Conservation (phyloP, 1,140 invertebrate genomes). For the Tribolium castaneum region DNA sequence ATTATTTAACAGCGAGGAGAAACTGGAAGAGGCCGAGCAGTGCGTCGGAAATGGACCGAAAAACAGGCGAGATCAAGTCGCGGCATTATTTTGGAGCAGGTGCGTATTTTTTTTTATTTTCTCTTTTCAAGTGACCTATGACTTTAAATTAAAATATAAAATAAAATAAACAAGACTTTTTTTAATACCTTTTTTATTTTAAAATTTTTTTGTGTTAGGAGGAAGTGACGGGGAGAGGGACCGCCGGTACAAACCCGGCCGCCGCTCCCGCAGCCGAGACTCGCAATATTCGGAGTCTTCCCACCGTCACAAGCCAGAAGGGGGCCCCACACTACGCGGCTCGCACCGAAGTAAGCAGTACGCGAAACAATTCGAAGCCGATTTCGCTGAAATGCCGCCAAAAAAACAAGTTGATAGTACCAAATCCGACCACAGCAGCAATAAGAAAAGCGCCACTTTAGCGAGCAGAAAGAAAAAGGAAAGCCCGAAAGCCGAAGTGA, state of each 20-base stretch:
- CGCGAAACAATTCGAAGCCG: conserved; percentile 49
- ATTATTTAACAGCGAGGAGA: conserved; percentile 67
- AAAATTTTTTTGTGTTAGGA: conserved; percentile 38
- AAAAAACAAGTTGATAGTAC: conserved; percentile 50
- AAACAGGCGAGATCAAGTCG: conserved; percentile 65
- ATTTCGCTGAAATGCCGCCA: conserved; percentile 49
- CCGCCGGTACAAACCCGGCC: conserved; percentile 56
- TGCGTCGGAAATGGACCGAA: conserved; percentile 68
- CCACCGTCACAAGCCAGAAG: conserved; percentile 59
- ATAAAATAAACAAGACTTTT: too few species aligned
- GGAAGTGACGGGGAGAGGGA: conserved; percentile 62
- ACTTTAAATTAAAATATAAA: too few species aligned
- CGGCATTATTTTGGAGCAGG: conserved; percentile 62
- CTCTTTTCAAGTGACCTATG: background rate
- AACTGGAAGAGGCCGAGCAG: conserved; percentile 74
- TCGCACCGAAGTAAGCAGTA: conserved; percentile 50
- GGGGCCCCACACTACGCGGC: conserved; percentile 9
- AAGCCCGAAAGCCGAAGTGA: conserved; percentile 55
- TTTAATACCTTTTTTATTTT: too few species aligned
- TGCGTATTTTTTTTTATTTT: background rate
- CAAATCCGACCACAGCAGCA: conserved; percentile 42
- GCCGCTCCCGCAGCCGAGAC: conserved; percentile 61
- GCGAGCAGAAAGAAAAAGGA: conserved; percentile 56
- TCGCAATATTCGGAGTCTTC: conserved; percentile 60
- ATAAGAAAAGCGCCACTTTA: conserved; percentile 54